Percentiles rank a stretch among this genome's conserved stretches.
phyloP scores from a whole-genome alignment of 2,113 vertebrate species.

The Xyliphius kryptos region DNA sequence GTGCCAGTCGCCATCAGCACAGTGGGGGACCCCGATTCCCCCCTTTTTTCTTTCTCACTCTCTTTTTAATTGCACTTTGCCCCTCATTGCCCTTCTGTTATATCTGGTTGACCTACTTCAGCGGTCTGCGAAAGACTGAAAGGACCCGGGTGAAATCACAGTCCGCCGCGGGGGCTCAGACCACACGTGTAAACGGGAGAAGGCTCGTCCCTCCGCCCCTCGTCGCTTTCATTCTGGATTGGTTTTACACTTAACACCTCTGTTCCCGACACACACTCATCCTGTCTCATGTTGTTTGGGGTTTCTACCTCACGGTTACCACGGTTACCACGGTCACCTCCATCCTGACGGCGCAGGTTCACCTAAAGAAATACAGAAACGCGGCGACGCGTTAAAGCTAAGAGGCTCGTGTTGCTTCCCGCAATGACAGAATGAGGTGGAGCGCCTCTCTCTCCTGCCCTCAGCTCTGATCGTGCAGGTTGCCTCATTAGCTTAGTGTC shows the following conservation, averaged over 20 bases:
- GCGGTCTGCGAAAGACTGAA: conserved; percentile 42
- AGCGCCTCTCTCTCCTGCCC: neutral
- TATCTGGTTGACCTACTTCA: conserved; percentile 90
- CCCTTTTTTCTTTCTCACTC: conserved; percentile 30
- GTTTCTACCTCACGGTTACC: neutral
- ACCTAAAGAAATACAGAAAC: neutral
- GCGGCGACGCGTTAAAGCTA: neutral
- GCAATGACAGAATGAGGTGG: conserved; percentile 5
- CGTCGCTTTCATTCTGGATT: neutral
- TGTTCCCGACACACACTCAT: neutral
- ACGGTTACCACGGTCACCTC: neutral
- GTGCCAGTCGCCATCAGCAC: conserved; percentile 40
- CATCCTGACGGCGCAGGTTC: neutral
- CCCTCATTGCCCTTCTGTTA: conserved; percentile 83
- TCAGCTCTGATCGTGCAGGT: conserved; percentile 1
- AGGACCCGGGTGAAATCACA: conserved; percentile 30
- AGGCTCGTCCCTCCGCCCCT: conserved; percentile 19
- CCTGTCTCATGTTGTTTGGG: no score
- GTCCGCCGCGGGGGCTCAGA: conserved; percentile 45
- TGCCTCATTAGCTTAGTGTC: neutral
- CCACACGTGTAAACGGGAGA: conserved; percentile 48
- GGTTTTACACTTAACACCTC: neutral
- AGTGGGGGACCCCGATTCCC: conserved; percentile 38
- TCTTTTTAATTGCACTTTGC: conserved; percentile 47
- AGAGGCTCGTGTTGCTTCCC: conserved; percentile 1